Evolutionary conservation across 2,797 vertebrate species (phyloP).

Genomic region (Malurus splendens): DNA sequence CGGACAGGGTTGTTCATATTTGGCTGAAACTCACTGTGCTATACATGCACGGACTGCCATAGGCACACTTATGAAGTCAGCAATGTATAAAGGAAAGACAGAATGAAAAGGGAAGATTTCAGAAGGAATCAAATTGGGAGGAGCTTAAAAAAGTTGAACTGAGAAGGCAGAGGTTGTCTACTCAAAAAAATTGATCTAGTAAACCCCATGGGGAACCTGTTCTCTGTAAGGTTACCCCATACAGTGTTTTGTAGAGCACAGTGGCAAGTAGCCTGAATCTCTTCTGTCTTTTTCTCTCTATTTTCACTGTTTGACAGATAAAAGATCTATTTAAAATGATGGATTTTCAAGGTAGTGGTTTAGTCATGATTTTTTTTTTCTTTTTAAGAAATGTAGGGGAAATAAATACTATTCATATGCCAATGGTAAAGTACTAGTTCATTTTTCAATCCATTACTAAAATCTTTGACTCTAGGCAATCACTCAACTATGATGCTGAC

Average conservation of each 20-base stretch:
- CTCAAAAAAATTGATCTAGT: not conserved
- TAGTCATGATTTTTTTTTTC: not conserved
- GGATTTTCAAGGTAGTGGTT: not conserved
- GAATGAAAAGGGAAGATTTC: not conserved
- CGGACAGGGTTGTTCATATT: fast-evolving
- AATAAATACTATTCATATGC: not conserved
- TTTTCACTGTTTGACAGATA: not conserved
- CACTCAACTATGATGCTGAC: not conserved
- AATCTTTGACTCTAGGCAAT: not conserved
- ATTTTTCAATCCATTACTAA: not conserved
- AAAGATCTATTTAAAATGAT: not conserved
- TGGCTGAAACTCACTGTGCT: not conserved
- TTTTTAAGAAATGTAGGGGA: not conserved
- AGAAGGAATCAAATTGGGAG: not conserved
- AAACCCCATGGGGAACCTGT: not conserved
- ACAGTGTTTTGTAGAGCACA: not conserved
- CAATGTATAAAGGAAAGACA: not conserved
- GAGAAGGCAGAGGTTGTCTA: not conserved
- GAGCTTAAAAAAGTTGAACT: not conserved
- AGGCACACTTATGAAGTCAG: not conserved
- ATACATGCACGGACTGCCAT: not conserved
- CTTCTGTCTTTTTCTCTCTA: not conserved
- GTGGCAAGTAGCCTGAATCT: not conserved
- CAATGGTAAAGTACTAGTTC: not conserved
- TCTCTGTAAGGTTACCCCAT: not conserved